phyloP scores from a whole-genome alignment of 2,888 invertebrate species.

The Malthinus seriepunctatus region DNA sequence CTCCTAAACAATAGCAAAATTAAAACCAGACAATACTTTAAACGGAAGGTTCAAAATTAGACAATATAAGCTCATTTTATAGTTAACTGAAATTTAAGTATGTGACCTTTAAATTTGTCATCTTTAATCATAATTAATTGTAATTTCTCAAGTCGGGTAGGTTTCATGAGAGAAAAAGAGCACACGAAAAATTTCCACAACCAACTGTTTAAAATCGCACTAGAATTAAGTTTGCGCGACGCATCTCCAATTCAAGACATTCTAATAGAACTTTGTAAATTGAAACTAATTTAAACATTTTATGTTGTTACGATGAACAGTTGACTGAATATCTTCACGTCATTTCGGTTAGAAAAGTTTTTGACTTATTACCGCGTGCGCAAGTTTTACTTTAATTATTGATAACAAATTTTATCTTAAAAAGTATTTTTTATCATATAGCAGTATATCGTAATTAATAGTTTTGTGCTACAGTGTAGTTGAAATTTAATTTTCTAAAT shows the following conservation, averaged over 20 bases:
- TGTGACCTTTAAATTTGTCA: slow-evolving; percentile 18
- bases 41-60: too few species aligned
- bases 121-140: slow-evolving; percentile 14
- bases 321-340: slow-evolving; percentile 34
- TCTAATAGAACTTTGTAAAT: slow-evolving; percentile 40
- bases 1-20: too few species aligned
- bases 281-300: slow-evolving; percentile 49
- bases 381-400: slow-evolving; percentile 14
- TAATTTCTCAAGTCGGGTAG: slow-evolving; percentile 1
- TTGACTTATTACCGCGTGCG: slow-evolving; percentile 17
- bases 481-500: slow-evolving; percentile 7
- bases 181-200: slow-evolving; percentile 23
- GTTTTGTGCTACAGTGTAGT: slow-evolving; percentile 15
- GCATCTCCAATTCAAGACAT: slow-evolving; percentile 22
- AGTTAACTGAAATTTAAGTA: slow-evolving; percentile 29
- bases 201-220: slow-evolving; percentile 20
- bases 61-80: slow-evolving; percentile 1
- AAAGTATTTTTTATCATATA: slow-evolving; percentile 7
- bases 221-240: slow-evolving; percentile 23
- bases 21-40: too few species aligned
- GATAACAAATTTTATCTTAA: slow-evolving; percentile 9
- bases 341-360: slow-evolving; percentile 15
- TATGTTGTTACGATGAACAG: slow-evolving; percentile 39
- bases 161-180: slow-evolving; percentile 10
- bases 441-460: neutral